Evolutionary conservation across 1,140 invertebrate species (phyloP).

Genomic region (Lordiphosa collinella): DNA sequence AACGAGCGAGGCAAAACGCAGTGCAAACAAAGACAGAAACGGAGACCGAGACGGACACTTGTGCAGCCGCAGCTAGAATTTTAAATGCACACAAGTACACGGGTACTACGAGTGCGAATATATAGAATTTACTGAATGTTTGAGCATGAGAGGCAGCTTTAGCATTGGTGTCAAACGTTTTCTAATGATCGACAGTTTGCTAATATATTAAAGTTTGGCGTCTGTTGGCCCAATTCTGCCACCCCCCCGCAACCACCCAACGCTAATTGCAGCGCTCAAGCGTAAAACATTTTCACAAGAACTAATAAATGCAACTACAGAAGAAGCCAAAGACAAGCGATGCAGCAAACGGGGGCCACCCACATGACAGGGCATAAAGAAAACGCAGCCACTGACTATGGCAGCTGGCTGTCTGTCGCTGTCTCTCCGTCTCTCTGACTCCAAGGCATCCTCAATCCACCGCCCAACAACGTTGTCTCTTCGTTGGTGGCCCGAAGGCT

Average conservation of each 20-base stretch:
- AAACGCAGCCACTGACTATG: constrained; percentile 16
- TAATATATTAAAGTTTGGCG: neutral
- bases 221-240: neutral
- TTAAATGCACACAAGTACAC: constrained; percentile 26
- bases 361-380: constrained; percentile 33
- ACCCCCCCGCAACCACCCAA: neutral
- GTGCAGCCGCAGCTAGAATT: constrained; percentile 54
- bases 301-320: constrained; percentile 49
- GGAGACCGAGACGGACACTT: constrained; percentile 67
- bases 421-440: constrained; percentile 6
- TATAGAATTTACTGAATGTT: constrained; percentile 4
- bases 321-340: constrained; percentile 15
- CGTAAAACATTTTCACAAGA: constrained; percentile 39
- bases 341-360: constrained; percentile 12
- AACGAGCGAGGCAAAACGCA: constrained; percentile 54
- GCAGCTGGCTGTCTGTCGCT: constrained; percentile 10
- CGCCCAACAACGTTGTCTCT: neutral
- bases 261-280: constrained; percentile 47
- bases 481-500: constrained; percentile 29
- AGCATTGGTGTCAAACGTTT: constrained; percentile 46
- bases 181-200: constrained; percentile 28
- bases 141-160: neutral
- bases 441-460: constrained; percentile 15
- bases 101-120: neutral
- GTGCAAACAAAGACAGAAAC: constrained; percentile 51